Conservation (phyloP, 2,797 vertebrate species). For the Morelia viridis region DNA sequence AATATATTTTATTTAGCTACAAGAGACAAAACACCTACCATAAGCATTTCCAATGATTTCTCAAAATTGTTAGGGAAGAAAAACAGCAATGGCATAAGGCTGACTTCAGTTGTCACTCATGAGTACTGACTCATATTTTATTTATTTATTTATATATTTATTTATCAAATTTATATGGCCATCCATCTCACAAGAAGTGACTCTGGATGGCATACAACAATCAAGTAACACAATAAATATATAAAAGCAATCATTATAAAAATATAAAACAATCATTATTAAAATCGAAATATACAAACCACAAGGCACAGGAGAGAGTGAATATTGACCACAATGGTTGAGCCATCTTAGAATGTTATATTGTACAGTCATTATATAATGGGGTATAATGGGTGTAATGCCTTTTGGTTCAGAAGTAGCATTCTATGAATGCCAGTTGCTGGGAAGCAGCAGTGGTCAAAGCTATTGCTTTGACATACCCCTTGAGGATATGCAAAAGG, state of each 20-base stretch:
- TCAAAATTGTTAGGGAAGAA: not conserved
- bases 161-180: too few species aligned
- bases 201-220: too few species aligned
- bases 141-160: not conserved
- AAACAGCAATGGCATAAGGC: not conserved
- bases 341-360: too few species aligned
- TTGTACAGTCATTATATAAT: not conserved
- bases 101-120: slow-evolving; percentile 24
- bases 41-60: not conserved
- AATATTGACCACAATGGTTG: too few species aligned
- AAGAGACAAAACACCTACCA: not conserved
- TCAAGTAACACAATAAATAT: too few species aligned
- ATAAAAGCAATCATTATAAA: too few species aligned
- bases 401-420: not conserved
- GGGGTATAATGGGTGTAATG: not conserved
- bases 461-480: too few species aligned
- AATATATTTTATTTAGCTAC: not conserved
- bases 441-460: not conserved
- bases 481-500: not conserved
- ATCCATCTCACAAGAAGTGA: too few species aligned
- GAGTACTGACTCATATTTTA: not conserved
- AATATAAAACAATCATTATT: too few species aligned
- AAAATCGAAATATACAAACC: too few species aligned
- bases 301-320: too few species aligned
- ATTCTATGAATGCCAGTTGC: not conserved